These are phyloP conservation scores for Agrotis clavis DNA, from an alignment of 2,888 invertebrate species.

Conservation along the genomic window DNA sequence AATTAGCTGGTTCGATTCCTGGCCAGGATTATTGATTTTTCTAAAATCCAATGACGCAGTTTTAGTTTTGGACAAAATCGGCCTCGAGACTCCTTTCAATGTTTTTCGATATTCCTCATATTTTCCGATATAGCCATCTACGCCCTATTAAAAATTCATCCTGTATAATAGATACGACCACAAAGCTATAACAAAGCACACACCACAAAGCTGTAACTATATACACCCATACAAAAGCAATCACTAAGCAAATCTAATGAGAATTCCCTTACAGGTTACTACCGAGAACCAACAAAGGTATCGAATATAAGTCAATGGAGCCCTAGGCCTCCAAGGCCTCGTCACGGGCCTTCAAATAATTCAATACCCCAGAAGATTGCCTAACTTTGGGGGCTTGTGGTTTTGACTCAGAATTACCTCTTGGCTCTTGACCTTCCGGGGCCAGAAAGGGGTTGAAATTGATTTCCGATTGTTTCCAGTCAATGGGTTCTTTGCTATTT, in stretches of 20 bases:
- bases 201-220: too few relatives aligned
- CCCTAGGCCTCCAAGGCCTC: slow-evolving; percentile 22
- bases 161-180: too few relatives aligned
- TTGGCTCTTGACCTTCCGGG: slow-evolving; percentile 26
- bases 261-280: not conserved
- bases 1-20: too few relatives aligned
- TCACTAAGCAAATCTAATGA: not conserved
- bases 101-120: too few relatives aligned
- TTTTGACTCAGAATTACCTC: slow-evolving; percentile 24
- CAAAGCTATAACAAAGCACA: too few relatives aligned
- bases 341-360: slow-evolving; percentile 27
- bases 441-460: slow-evolving; percentile 28
- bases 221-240: not conserved
- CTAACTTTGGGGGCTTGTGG: slow-evolving; percentile 40
- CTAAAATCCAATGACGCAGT: too few relatives aligned
- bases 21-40: too few relatives aligned
- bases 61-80: too few relatives aligned
- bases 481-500: slow-evolving; percentile 9
- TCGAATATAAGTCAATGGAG: slow-evolving; percentile 30
- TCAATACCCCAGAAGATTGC: slow-evolving; percentile 37
- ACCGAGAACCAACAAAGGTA: slow-evolving; percentile 11
- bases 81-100: too few relatives aligned
- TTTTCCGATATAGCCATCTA: too few relatives aligned
- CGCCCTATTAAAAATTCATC: too few relatives aligned
- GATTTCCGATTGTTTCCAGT: slow-evolving; percentile 48